phyloP scores from a whole-genome alignment of 1,140 invertebrate genomes.

The Dolichoris vasculosae region DNA sequence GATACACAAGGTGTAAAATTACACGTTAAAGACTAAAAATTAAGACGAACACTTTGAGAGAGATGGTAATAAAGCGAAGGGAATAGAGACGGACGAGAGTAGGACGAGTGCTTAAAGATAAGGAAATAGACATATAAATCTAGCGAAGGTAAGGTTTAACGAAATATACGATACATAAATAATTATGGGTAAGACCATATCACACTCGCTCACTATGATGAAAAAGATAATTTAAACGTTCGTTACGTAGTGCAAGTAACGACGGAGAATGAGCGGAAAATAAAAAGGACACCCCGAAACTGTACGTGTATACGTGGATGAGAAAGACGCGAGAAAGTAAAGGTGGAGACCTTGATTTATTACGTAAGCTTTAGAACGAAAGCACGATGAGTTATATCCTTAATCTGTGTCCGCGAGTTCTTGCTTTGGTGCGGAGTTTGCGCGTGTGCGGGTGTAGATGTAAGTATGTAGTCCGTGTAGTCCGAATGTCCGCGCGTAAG shows the following conservation, averaged over 20 bases:
- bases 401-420: conserved; percentile 48
- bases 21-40: background rate
- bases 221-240: conserved; percentile 30
- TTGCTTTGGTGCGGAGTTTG: conserved; percentile 18
- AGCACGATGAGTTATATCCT: conserved; percentile 50
- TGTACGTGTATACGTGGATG: conserved; percentile 32
- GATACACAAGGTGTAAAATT: conserved; percentile 32
- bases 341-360: conserved; percentile 63
- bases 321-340: conserved; percentile 55
- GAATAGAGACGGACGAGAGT: background rate
- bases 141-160: conserved; percentile 40
- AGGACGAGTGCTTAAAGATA: conserved; percentile 49
- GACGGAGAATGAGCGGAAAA: conserved; percentile 9
- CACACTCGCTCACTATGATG: conserved; percentile 53
- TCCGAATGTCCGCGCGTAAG: background rate
- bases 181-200: conserved; percentile 71
- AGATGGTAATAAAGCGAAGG: background rate
- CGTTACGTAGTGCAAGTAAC: conserved; percentile 24
- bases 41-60: background rate
- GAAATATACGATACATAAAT: conserved; percentile 47
- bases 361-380: conserved; percentile 54
- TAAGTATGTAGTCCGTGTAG: background rate
- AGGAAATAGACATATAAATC: conserved; percentile 50
- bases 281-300: background rate
- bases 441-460: background rate